Evolutionary conservation across 2,888 invertebrate genomes (phyloP).

Genomic region (Azorinus chamasolen): DNA sequence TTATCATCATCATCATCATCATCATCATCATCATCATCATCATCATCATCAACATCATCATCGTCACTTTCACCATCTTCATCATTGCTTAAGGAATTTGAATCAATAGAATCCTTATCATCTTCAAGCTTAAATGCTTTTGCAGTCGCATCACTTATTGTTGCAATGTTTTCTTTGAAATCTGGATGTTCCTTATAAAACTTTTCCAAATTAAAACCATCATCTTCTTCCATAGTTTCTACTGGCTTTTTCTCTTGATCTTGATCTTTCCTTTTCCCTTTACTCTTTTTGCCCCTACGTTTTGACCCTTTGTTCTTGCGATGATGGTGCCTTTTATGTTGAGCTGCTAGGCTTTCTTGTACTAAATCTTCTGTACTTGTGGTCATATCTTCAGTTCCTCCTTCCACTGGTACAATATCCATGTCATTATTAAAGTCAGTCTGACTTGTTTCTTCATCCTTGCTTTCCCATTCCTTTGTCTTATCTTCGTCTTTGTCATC

Average conservation of each 20-base stretch:
- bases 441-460: background rate
- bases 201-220: conserved; percentile 42
- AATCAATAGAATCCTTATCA: conserved; percentile 16
- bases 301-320: conserved; percentile 20
- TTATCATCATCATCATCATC: conserved; percentile 19
- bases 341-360: background rate
- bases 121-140: background rate
- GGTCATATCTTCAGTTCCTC: conserved; percentile 41
- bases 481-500: conserved; percentile 15
- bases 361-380: background rate
- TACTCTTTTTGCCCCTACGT: conserved; percentile 27
- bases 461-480: background rate
- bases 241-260: conserved; percentile 17
- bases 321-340: background rate
- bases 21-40: conserved; percentile 43
- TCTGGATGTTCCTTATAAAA: conserved; percentile 56
- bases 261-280: conserved; percentile 24
- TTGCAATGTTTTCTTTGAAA: conserved; percentile 57
- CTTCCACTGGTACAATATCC: conserved; percentile 47
- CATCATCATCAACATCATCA: conserved; percentile 33
- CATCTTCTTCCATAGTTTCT: conserved; percentile 20
- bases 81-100: conserved; percentile 14
- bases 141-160: conserved; percentile 36
- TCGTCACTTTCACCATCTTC: conserved; percentile 2
- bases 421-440: conserved; percentile 1